Conservation (phyloP, 2,113 vertebrate species). For the Theropithecus gelada region DNA sequence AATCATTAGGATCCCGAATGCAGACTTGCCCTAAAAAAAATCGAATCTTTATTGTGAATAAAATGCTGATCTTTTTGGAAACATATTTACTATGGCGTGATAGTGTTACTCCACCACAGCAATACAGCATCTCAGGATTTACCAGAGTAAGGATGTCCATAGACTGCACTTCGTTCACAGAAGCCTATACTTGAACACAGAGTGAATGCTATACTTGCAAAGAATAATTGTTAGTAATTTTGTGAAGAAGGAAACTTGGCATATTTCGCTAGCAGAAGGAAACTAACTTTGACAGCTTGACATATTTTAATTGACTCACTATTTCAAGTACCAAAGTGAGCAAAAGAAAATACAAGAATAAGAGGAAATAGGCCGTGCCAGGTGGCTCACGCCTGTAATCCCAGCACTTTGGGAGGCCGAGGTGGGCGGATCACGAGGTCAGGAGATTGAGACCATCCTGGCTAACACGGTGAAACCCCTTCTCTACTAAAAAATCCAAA, state of each 20-base stretch:
- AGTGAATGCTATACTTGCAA: neutral
- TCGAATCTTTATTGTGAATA: neutral
- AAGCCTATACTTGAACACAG: neutral
- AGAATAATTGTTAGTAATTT: neutral
- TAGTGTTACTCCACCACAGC: neutral
- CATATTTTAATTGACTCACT: conserved; percentile 39
- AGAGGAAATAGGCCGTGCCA: neutral
- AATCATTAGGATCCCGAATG: neutral
- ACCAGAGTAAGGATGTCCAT: neutral
- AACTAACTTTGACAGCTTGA: neutral
- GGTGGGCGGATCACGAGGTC: too few species aligned
- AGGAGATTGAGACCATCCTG: too few species aligned
- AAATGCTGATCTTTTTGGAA: neutral
- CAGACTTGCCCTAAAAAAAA: conserved; percentile 1
- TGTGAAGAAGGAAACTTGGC: neutral
- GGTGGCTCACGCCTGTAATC: too few species aligned
- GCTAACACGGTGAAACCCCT: too few species aligned
- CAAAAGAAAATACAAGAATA: conserved; percentile 4
- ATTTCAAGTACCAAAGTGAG: neutral
- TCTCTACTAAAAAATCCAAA: too few species aligned
- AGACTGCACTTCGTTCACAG: neutral
- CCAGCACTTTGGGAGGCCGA: too few species aligned
- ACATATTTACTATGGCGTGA: neutral
- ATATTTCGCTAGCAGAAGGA: conserved; percentile 2
- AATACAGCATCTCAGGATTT: neutral